Base-by-base conservation (phyloP, 2,888 invertebrate species). In the Netelia melanura region DNA sequence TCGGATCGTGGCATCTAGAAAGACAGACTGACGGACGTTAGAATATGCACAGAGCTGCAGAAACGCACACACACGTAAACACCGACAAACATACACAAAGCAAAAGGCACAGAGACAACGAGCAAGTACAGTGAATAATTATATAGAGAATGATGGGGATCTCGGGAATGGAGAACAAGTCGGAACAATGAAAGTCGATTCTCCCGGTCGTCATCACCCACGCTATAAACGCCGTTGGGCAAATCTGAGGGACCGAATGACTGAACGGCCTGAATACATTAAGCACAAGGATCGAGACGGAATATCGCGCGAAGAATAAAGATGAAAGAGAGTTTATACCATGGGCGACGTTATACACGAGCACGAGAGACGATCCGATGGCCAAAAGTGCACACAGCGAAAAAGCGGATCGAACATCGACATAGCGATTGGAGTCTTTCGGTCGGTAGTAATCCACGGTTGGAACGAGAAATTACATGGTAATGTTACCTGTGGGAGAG, bases 101-200 rank as follows among this genome's bases (percentile, higher is more conserved):
- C 62, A 54, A 38, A 38, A 38, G 38, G 2, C 38, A 38, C 38
- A 38, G 38, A 38, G 62, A 64, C 64, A 70, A 80, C 56, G 17
- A 81, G 54, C 17, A 10, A 74, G 44, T 68, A 64, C 62, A 52
- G 70, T 62, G 70, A 85, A 85, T 85, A 85, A 85, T 85, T 85
- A 82, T 70, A 81, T 62, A 75, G 62, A 77, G 77, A 79, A 74
- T 38, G 70, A 78, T 74, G 81, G 74, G 71, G 76, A 78, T 82
- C 64, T 62, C 72, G 44, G 64, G 78, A 84, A 84, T 81, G 78
- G 68, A 65, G 65, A 21, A 65, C 74, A 71, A 85, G 82, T 78
- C 77, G 85, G 74, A 87, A 85, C 85, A 86, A 87, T 86, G 84
- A 85, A 82, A 86, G 85, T 86, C 83, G 85, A 87, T 87, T 80